Evolutionary conservation across 92 coral and sea anemone genomes (phyloP).

Genomic region (Isaurus tuberculatus): DNA sequence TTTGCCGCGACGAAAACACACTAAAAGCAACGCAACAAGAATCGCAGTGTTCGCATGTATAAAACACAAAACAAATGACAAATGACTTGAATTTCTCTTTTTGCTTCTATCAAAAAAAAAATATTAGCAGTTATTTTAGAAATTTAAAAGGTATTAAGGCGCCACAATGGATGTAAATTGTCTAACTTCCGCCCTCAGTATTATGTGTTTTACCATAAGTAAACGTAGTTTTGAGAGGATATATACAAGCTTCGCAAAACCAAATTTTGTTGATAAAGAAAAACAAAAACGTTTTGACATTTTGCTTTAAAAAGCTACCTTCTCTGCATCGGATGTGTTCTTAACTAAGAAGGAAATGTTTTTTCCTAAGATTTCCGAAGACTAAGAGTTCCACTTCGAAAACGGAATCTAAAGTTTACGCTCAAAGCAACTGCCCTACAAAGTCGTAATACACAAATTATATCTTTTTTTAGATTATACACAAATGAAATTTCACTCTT

Average conservation of each 20-base stretch:
- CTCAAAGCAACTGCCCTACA: background rate
- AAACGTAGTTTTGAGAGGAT: constrained; percentile 23
- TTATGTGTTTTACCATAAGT: constrained; percentile 5
- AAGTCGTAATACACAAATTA: background rate
- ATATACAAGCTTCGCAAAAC: background rate
- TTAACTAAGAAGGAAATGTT: background rate
- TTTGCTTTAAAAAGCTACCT: background rate
- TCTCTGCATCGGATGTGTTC: background rate
- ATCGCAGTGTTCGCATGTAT: constrained; percentile 1
- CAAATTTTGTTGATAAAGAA: background rate
- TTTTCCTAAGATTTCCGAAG: background rate
- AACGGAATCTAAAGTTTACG: background rate
- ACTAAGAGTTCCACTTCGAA: background rate
- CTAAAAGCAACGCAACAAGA: background rate
- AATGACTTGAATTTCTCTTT: background rate
- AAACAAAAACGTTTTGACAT: background rate
- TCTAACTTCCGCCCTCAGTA: constrained; percentile 36
- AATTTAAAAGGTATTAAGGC: background rate
- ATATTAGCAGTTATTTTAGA: background rate
- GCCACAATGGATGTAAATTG: constrained; percentile 12
- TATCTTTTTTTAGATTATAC: background rate
- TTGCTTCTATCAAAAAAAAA: background rate
- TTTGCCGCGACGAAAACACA: constrained; percentile 4
- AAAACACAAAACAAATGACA: background rate
- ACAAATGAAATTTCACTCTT: background rate